Base-by-base conservation (phyloP, 2,888 invertebrate genomes). In the Drosophila cyrtoloma region DNA sequence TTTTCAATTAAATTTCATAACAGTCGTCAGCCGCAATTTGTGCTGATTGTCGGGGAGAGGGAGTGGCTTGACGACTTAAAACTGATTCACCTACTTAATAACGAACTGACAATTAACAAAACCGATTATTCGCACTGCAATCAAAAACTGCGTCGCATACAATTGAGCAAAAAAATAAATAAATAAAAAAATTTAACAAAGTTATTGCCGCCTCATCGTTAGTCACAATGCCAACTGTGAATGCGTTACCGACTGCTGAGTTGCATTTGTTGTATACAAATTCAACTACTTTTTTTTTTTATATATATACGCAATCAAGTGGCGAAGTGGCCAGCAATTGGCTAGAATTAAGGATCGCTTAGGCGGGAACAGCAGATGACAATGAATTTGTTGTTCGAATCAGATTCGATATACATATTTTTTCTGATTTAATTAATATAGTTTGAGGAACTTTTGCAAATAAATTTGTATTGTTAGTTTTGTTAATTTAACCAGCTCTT, bases 61-160 rank as follows among this genome's bases (percentile, higher is more conserved):
- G 62, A 77, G 77, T 71, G 71, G 71, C 67, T 67, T 64, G 60
- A 59, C 76, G 65, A 73, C 52, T 63, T 65, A 37, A 71, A 75
- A 62, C 78, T 79, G 79, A 79, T 70, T 79, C 79, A 79, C 78
- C 73, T 77, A 77, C 57, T 75, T 70, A 89, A 73, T 71, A 74
- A 84, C 74, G 50, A 79, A 44, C 79, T 71, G 79, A 65, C 87
- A 84, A 84, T 86, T 84, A 89, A 76, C 81, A 78, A 47, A 22
- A 68, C 64, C 67, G 69, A 71, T 76, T 75, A 75, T 53, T 71
- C 47, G 63, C 63, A 58, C 35, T 59, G 63, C 52, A 68, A 68
- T 71, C 63, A 67, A 63, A 57, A 77, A 79, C 59, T 74, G 51
- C 55, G 64, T 47, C 61, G 50, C 63, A 57, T 64, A 28, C 57